Base-by-base conservation (phyloP, 2,888 invertebrate species). In the Meliscaeva auricollis region DNA sequence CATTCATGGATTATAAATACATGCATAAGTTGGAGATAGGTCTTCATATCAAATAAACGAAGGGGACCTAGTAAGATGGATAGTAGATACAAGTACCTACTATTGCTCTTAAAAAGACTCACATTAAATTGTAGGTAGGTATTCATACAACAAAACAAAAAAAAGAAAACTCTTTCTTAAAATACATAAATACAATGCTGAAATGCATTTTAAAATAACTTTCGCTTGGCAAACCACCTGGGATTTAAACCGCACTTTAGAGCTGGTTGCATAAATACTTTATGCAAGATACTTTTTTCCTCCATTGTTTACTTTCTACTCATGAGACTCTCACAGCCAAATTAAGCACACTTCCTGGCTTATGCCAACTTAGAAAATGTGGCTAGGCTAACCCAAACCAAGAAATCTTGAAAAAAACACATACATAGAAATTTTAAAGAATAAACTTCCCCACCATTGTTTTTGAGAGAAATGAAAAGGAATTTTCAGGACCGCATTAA, bases 211-310 rank as follows among this genome's bases (percentile, higher is more conserved):
- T 20, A 35, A 64, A 58, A 68, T 20, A 79, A 35, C 32, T 54
- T 64, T 62, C 32, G 3, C 38, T 46, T 75, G 75, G 69, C 50
- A 52, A 64, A 58, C 70, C 58, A 76, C 64, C 70, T 76, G 76
- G 30, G 30, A 76, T 44, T 56, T 32, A 64, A 76, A 58, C 54
- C 35, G 17, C 64, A 64, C 69, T 75, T 70, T 26, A 56, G 56
- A 52, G 54, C n/a, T 52, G 46, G 68, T 54, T 35, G n/a, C n/a
- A 79, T 58, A 41, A 54, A 56, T 64, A 73, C 50, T 68, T 26
- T 22, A 44, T 58, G 32, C 35, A 30, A 73, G 58, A 22, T 58
- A 58, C 22, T 4, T 26, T 3, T 4, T 60, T 44, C 26, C 26
- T 44, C 26, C 41, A 15, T 66, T 66, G 64, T 64, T 50, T 66